phyloP scores from a whole-genome alignment of 2,888 invertebrate genomes.

The Julus scanicus region DNA sequence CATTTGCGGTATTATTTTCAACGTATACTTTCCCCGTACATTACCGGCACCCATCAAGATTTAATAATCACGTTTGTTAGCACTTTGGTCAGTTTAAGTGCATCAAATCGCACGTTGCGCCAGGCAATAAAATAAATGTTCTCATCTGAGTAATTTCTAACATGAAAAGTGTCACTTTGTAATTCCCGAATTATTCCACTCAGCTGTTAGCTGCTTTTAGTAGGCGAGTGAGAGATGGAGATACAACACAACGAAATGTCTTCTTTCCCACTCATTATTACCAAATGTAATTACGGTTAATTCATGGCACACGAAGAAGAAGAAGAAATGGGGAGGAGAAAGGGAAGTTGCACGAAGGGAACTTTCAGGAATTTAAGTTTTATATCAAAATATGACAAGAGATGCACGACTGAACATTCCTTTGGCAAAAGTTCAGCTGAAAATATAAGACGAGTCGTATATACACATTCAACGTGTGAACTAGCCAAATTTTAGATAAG shows the following conservation, averaged over 20 bases:
- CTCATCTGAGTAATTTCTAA: conserved; percentile 22
- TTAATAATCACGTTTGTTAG: conserved; percentile 33
- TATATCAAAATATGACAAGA: neutral
- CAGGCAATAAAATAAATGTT: conserved; percentile 22
- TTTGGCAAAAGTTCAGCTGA: neutral
- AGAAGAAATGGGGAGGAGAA: neutral
- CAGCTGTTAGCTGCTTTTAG: neutral
- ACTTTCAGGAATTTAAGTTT: conserved; percentile 6
- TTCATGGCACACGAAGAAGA: neutral
- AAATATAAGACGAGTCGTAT: no score
- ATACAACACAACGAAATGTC: neutral
- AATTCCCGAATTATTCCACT: conserved; percentile 7
- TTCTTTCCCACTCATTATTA: conserved; percentile 22
- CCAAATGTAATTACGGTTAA: conserved; percentile 22
- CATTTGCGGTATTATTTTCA: conserved; percentile 22
- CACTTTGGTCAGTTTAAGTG: conserved; percentile 33
- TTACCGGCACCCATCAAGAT: conserved; percentile 11
- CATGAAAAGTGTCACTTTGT: conserved; percentile 33
- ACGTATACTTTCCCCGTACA: neutral
- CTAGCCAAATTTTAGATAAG: no score
- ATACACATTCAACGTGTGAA: no score
- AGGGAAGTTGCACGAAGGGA: neutral
- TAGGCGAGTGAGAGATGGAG: neutral
- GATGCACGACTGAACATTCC: neutral
- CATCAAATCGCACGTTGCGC: conserved; percentile 33